phyloP scores from a whole-genome alignment of 2,797 vertebrate genomes.

The Myiotriccus ornatus region DNA sequence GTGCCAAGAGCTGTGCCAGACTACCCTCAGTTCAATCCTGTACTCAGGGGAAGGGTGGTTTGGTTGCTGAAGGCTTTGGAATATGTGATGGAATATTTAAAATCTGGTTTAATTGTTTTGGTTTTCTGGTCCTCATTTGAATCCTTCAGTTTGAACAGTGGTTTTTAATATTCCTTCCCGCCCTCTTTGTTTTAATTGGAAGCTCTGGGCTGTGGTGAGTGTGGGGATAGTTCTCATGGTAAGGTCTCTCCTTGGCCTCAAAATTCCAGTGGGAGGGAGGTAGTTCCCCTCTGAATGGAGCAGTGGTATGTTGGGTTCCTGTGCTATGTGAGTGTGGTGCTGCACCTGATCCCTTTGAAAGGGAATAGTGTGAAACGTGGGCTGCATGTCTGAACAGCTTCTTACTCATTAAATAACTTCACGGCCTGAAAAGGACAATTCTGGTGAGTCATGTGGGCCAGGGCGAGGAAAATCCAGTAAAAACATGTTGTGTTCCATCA shows the following conservation, averaged over 20 bases:
- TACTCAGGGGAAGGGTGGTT: background rate
- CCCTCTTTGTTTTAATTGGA: background rate
- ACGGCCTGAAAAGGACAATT: background rate
- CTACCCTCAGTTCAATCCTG: background rate
- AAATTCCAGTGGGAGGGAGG: conserved; percentile 7
- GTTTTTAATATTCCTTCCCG: background rate
- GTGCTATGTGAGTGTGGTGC: background rate
- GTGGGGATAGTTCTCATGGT: background rate
- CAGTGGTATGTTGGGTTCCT: background rate
- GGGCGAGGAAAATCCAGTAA: background rate
- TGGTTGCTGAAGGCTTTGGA: background rate
- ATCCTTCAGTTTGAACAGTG: background rate
- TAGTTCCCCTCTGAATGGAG: conserved; percentile 14
- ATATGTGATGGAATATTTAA: background rate
- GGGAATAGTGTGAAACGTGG: background rate
- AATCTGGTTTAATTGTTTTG: background rate
- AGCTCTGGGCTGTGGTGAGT: background rate
- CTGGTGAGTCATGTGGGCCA: background rate
- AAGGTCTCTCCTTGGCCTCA: background rate
- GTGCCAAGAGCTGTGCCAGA: background rate
- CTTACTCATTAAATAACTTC: background rate
- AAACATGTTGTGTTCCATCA: accelerated
- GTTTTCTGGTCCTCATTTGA: background rate
- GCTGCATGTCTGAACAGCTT: background rate
- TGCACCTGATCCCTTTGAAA: background rate